phyloP scores from a whole-genome alignment of 2,113 vertebrate species.

The Orthonyx spaldingii region DNA sequence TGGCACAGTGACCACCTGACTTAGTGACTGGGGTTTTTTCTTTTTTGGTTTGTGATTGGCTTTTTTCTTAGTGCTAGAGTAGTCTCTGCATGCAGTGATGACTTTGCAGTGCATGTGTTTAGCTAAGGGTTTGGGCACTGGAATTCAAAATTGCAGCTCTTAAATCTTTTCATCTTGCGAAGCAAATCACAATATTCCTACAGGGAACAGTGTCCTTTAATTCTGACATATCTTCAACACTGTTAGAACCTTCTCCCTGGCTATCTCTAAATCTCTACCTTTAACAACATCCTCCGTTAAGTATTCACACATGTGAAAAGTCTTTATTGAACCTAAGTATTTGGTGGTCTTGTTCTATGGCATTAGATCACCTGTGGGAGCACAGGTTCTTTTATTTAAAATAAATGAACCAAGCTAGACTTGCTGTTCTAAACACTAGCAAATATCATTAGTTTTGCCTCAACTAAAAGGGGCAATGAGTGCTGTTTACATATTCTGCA shows the following conservation, averaged over 20 bases:
- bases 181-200: background rate
- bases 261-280: background rate
- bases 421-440: background rate
- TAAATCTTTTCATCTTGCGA: background rate
- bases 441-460: background rate
- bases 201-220: background rate
- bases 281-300: background rate
- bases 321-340: background rate
- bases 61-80: background rate
- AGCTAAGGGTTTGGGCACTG: background rate
- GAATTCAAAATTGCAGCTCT: background rate
- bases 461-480: accelerated
- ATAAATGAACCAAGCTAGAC: background rate
- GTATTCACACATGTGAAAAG: accelerated
- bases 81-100: accelerated
- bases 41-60: background rate
- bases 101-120: background rate
- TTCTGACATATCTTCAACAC: background rate
- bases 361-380: background rate
- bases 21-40: background rate
- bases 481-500: background rate
- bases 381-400: background rate
- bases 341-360: background rate
- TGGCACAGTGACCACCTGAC: background rate
- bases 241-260: background rate